These are phyloP conservation scores for Rhyacophila evoluta DNA, from an alignment of 2,888 invertebrate species.

Conservation along the genomic window DNA sequence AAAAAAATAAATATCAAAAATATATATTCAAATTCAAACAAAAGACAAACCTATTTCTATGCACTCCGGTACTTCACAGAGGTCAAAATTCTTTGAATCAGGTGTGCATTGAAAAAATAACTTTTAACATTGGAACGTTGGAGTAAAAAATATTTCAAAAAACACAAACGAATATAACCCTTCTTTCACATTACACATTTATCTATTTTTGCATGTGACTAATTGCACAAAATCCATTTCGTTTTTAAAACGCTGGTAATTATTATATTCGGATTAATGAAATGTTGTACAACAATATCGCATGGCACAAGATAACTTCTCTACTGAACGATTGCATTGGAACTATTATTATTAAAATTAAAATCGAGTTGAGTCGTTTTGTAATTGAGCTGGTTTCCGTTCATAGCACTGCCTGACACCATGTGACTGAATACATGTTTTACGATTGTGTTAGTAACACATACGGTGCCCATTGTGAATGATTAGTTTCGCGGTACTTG, in stretches of 20 bases:
- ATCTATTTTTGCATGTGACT: background rate
- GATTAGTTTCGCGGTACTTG: background rate
- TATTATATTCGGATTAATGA: background rate
- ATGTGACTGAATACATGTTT: conserved; percentile 2
- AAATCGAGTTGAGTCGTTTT: background rate
- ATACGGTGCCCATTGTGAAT: background rate
- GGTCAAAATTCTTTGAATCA: conserved; percentile 6
- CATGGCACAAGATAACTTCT: background rate
- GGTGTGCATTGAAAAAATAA: background rate
- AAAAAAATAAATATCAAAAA: background rate
- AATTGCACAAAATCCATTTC: background rate
- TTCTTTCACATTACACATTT: background rate
- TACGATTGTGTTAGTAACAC: background rate
- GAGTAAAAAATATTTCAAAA: background rate
- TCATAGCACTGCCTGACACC: conserved; percentile 27
- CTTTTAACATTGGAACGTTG: background rate
- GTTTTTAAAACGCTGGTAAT: background rate
- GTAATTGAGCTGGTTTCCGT: conserved; percentile 20
- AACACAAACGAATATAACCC: background rate
- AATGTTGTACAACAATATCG: background rate
- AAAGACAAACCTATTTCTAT: background rate
- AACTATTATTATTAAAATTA: background rate
- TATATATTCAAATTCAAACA: background rate
- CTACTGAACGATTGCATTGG: background rate
- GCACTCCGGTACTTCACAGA: background rate